Evolutionary conservation across 2,113 vertebrate species (phyloP).

Genomic region (Mastomys coucha): DNA sequence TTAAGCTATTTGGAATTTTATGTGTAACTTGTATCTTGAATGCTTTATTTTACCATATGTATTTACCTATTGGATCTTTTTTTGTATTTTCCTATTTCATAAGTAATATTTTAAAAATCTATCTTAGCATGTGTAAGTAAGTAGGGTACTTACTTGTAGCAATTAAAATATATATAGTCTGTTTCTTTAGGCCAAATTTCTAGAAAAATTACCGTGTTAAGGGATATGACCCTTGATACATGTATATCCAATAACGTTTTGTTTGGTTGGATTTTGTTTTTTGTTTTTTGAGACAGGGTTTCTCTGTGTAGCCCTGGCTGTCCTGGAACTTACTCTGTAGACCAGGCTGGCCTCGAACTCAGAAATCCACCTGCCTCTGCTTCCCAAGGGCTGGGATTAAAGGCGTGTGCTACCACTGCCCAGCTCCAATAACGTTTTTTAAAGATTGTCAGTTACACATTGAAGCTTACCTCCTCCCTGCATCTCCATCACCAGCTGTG

Average conservation of each 20-base stretch:
- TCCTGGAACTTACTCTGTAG: no score
- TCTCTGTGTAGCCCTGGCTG: no score
- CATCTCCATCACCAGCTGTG: neutral
- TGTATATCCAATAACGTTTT: neutral
- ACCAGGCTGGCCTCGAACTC: no score
- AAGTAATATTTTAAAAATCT: constrained; percentile 45
- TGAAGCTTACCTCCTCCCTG: neutral
- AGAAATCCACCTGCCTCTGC: no score
- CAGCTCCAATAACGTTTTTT: no score
- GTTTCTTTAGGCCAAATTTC: constrained; percentile 36
- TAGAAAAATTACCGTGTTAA: neutral
- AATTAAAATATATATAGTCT: constrained; percentile 2
- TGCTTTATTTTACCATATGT: neutral
- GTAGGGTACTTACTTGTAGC: neutral
- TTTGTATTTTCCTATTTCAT: neutral
- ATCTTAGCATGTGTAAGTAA: neutral
- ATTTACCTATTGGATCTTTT: neutral
- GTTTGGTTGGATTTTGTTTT: no score
- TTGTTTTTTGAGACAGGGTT: no score
- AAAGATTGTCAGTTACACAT: neutral
- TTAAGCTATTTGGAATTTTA: neutral
- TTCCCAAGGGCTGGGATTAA: no score
- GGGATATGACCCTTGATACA: neutral
- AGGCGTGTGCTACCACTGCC: no score
- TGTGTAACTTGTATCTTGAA: neutral